Conservation (phyloP, 2,113 vertebrate species). For the Circaetus cinerascens region DNA sequence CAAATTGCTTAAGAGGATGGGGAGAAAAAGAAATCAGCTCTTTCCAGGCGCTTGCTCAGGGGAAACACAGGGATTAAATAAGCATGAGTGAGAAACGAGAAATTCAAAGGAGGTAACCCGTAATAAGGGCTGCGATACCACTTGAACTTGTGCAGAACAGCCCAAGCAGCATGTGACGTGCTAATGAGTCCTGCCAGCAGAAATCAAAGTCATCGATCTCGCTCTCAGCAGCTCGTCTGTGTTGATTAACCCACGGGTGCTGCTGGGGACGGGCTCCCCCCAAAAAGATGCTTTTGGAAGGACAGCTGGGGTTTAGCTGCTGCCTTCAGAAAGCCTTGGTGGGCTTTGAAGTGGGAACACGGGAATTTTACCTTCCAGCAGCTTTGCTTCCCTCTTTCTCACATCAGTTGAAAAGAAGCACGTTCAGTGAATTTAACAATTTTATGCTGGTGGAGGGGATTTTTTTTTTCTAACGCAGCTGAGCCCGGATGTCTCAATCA, state of each 20-base stretch:
- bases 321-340: accelerated
- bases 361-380: not conserved
- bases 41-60: accelerated
- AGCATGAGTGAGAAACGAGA: not conserved
- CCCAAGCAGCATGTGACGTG: not conserved
- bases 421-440: not conserved
- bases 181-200: accelerated
- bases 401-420: not conserved
- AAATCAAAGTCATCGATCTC: not conserved
- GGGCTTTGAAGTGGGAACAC: accelerated
- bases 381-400: not conserved
- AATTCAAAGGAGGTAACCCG: not conserved
- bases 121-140: not conserved
- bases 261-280: accelerated
- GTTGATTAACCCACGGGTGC: not conserved
- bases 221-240: not conserved
- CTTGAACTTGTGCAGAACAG: not conserved
- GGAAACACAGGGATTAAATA: not conserved
- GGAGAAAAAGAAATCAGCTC: not conserved
- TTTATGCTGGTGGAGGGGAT: accelerated
- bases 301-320: not conserved
- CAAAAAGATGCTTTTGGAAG: not conserved
- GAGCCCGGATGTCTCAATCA: not conserved
- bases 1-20: not conserved
- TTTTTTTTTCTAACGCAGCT: not conserved